A percentile compares a stretch with the other conserved stretches of the same genome.
These are phyloP conservation scores for Eupsilia transversa DNA, from an alignment of 2,888 invertebrate species.

Conservation along the genomic window DNA sequence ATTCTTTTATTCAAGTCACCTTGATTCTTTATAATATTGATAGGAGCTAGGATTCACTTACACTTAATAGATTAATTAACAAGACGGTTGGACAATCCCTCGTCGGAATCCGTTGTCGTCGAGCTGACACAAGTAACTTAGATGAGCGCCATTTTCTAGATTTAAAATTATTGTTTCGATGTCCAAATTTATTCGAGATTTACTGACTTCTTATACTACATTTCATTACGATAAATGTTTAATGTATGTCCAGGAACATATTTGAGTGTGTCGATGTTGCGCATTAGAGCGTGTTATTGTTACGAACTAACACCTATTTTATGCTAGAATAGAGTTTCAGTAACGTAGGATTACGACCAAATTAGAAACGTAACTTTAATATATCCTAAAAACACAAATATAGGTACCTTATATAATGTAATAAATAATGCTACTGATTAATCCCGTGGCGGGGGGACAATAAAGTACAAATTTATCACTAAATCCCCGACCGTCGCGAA, in stretches of 20 bases:
- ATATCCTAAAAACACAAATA: conserved; percentile 84
- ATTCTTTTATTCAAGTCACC: conserved; percentile 11
- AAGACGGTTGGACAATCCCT: conserved; percentile 8
- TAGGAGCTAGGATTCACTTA: conserved; percentile 16
- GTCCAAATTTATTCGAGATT: conserved; percentile 84
- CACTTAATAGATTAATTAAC: conserved; percentile 27
- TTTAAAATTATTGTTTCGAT: conserved; percentile 77
- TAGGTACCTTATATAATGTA: conserved; percentile 72
- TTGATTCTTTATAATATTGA: background rate
- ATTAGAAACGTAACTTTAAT: conserved; percentile 81
- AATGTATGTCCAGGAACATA: conserved; percentile 79
- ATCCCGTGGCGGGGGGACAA: conserved; percentile 78
- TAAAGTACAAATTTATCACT: conserved; percentile 89
- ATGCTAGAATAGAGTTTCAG: conserved; percentile 84
- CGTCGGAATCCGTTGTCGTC: conserved; percentile 63
- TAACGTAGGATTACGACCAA: conserved; percentile 88
- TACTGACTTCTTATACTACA: conserved; percentile 81
- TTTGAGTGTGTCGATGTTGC: conserved; percentile 74
- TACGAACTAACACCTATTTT: conserved; percentile 78
- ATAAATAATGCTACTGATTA: conserved; percentile 76
- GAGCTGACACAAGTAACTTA: conserved; percentile 56
- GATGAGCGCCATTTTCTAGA: conserved; percentile 66
- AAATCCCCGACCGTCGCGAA: conserved; percentile 77
- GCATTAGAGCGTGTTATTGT: conserved; percentile 67
- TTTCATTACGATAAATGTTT: conserved; percentile 72